Conservation (phyloP, 1,140 invertebrate genomes). For the Marisa cornuarietis region DNA sequence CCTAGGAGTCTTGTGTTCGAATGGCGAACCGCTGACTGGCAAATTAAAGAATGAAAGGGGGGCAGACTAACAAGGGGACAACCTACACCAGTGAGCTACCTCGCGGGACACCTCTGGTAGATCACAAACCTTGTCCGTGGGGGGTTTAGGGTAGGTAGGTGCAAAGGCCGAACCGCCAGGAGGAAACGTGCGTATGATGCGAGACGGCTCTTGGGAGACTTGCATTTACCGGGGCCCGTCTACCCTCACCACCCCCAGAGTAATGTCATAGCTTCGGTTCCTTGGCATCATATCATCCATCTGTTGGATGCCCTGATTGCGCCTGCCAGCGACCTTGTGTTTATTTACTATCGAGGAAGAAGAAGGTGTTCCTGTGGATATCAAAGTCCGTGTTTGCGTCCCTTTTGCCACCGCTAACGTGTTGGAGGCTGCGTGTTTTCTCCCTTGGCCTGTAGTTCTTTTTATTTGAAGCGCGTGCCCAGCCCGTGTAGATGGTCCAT, state of each 20-base stretch:
- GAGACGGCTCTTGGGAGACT: background rate
- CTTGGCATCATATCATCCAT: conserved; percentile 1
- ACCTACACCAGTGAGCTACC: no score
- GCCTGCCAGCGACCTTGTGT: background rate
- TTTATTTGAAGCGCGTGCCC: background rate
- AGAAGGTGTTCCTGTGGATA: background rate
- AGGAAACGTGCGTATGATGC: background rate
- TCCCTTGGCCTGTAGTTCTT: background rate
- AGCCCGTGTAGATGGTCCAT: background rate
- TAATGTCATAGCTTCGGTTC: background rate
- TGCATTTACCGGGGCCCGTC: background rate
- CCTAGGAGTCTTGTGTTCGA: no score
- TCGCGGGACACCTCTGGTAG: no score
- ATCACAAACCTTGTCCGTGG: no score
- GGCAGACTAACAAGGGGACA: no score
- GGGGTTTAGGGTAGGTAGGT: background rate
- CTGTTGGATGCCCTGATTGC: background rate
- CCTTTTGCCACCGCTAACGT: background rate
- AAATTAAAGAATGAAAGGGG: no score
- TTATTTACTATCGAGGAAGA: background rate
- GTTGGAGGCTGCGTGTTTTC: background rate
- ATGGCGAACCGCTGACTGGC: no score
- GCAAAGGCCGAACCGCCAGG: background rate
- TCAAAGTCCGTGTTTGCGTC: background rate
- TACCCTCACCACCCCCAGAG: background rate